Percentiles rank a stretch among this genome's conserved stretches.
phyloP scores from a whole-genome alignment of 2,888 invertebrate species.

The Aelia acuminata region DNA sequence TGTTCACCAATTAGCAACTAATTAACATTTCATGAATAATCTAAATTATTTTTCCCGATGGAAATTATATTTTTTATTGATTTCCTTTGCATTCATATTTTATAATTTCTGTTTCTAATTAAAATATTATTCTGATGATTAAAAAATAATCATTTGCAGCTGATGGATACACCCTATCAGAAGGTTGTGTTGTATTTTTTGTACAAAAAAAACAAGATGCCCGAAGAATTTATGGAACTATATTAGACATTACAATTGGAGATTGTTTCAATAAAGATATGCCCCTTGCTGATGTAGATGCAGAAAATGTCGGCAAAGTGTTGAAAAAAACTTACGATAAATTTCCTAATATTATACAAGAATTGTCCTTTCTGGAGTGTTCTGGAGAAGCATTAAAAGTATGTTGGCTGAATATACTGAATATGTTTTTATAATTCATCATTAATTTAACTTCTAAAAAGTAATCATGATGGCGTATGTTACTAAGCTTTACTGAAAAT shows the following conservation, averaged over 20 bases:
- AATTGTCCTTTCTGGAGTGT: slow-evolving; percentile 73
- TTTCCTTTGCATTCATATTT: too few species aligned
- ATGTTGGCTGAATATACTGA: background rate
- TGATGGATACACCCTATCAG: slow-evolving; percentile 71
- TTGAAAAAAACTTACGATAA: slow-evolving; percentile 71
- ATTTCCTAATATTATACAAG: slow-evolving; percentile 71
- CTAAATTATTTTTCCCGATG: too few species aligned
- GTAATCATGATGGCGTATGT: too few species aligned
- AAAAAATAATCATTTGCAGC: slow-evolving; percentile 67
- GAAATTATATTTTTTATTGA: too few species aligned
- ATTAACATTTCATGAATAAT: too few species aligned
- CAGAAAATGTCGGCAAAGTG: slow-evolving; percentile 61
- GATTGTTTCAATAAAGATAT: slow-evolving; percentile 72
- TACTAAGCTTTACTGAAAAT: too few species aligned
- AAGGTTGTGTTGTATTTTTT: slow-evolving; percentile 70
- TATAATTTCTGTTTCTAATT: background rate
- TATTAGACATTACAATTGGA: slow-evolving; percentile 71
- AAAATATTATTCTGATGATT: background rate
- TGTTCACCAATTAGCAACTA: too few species aligned
- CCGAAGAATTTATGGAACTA: slow-evolving; percentile 71
- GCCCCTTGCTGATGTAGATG: slow-evolving; percentile 68
- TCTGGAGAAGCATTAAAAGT: slow-evolving; percentile 60
- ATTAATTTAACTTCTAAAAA: background rate
- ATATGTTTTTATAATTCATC: background rate
- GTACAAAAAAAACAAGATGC: slow-evolving; percentile 70